Evolutionary conservation across 1,140 invertebrate genomes (phyloP).

Genomic region (Teleopsis dalmanni): DNA sequence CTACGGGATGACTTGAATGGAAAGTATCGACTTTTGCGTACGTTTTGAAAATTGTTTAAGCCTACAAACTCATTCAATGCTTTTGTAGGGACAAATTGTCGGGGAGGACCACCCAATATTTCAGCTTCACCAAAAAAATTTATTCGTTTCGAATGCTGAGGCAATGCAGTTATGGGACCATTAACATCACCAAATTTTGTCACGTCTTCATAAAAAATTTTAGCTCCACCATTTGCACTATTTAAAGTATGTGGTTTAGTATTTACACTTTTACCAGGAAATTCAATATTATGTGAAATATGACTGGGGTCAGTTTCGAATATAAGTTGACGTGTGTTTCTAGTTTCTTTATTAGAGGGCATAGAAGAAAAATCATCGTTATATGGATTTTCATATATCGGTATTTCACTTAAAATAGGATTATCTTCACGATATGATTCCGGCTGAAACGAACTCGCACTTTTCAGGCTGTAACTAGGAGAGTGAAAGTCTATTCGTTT

Average conservation of each 20-base stretch:
- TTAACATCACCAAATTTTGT: conserved; percentile 43
- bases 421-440: conserved; percentile 41
- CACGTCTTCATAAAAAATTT: conserved; percentile 39
- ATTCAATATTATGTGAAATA: conserved; percentile 26
- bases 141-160: conserved; percentile 28
- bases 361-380: conserved; percentile 27
- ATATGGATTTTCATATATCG: conserved; percentile 21
- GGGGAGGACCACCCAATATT: conserved; percentile 26
- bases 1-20: conserved; percentile 46
- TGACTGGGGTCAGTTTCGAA: conserved; percentile 22
- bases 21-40: conserved; percentile 34
- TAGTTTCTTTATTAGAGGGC: conserved; percentile 25
- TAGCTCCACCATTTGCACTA: conserved; percentile 19
- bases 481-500: conserved; percentile 40
- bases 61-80: conserved; percentile 36
- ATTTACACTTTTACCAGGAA: conserved; percentile 33
- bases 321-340: conserved; percentile 32
- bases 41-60: conserved; percentile 21
- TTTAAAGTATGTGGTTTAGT: conserved; percentile 34
- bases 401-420: conserved; percentile 31
- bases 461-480: conserved; percentile 38
- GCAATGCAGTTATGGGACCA: conserved; percentile 38
- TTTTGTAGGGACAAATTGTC: conserved; percentile 32
- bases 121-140: conserved; percentile 36
- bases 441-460: conserved; percentile 32